Conservation (phyloP, 2,797 vertebrate genomes). For the Phrynocephalus forsythii region DNA sequence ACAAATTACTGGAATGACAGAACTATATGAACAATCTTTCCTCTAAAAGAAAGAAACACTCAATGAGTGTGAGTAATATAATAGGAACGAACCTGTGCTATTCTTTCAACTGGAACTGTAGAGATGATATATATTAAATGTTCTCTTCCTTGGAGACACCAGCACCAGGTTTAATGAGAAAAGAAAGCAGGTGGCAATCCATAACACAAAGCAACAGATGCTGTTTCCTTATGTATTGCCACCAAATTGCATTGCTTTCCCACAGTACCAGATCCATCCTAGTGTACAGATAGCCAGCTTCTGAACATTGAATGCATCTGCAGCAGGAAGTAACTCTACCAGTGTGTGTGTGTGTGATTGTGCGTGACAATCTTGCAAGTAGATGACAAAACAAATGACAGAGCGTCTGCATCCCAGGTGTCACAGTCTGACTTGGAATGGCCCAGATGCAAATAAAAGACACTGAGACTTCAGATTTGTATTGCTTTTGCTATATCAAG, state of each 20-base stretch:
- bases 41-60: neutral
- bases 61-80: neutral
- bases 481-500: no score
- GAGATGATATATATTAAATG: neutral
- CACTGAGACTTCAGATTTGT: neutral
- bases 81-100: neutral
- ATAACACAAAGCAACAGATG: neutral
- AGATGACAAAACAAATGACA: neutral
- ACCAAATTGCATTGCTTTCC: slow-evolving; percentile 14
- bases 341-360: neutral
- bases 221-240: slow-evolving; percentile 10
- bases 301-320: slow-evolving; percentile 1
- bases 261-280: slow-evolving; percentile 31
- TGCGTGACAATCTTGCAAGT: neutral
- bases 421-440: neutral
- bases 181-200: slow-evolving; percentile 52
- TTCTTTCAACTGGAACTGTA: neutral
- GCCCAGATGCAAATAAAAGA: slow-evolving; percentile 8
- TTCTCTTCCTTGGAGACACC: slow-evolving; percentile 4
- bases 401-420: neutral
- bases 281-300: slow-evolving; percentile 5
- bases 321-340: slow-evolving; percentile 11
- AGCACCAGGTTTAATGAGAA: slow-evolving; percentile 19
- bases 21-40: neutral
- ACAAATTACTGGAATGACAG: neutral